phyloP scores from a whole-genome alignment of 2,113 vertebrate species.

The Siniperca knerii region DNA sequence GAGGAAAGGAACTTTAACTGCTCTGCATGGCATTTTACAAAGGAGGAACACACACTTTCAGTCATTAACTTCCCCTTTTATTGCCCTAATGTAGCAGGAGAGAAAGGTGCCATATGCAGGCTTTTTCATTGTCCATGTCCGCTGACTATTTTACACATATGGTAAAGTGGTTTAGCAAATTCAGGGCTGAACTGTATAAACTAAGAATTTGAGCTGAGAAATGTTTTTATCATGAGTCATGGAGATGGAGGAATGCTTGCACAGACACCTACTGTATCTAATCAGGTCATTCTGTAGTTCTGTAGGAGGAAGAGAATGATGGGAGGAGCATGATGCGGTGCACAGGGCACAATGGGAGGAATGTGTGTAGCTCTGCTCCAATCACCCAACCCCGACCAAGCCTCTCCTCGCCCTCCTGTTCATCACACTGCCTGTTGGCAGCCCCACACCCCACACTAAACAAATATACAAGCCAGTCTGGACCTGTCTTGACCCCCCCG shows the following conservation, averaged over 20 bases:
- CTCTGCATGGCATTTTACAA: constrained; percentile 62
- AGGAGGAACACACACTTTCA: constrained; percentile 63
- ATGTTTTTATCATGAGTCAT: background rate
- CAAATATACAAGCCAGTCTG: constrained; percentile 72
- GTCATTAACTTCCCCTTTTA: constrained; percentile 65
- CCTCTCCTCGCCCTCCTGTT: constrained; percentile 21
- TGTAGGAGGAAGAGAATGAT: background rate
- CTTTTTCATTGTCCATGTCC: constrained; percentile 37
- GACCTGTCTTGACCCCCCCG: constrained; percentile 54
- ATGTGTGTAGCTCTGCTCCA: constrained; percentile 32
- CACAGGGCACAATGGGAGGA: constrained; percentile 56
- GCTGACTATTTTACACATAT: constrained; percentile 45
- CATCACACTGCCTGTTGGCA: constrained; percentile 33
- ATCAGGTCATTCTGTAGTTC: constrained; percentile 15
- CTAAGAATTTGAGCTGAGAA: constrained; percentile 3
- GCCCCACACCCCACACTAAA: constrained; percentile 55
- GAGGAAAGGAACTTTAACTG: constrained; percentile 56
- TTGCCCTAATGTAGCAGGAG: constrained; percentile 50
- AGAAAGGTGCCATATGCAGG: constrained; percentile 53
- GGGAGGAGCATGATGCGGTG: constrained; percentile 12
- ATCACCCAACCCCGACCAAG: background rate
- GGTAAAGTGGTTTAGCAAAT: constrained; percentile 32
- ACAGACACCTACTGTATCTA: constrained; percentile 8
- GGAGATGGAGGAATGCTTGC: constrained; percentile 8
- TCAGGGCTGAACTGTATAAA: background rate